Base-by-base conservation (phyloP, 1,140 invertebrate species). In the Drosophila aff. region DNA sequence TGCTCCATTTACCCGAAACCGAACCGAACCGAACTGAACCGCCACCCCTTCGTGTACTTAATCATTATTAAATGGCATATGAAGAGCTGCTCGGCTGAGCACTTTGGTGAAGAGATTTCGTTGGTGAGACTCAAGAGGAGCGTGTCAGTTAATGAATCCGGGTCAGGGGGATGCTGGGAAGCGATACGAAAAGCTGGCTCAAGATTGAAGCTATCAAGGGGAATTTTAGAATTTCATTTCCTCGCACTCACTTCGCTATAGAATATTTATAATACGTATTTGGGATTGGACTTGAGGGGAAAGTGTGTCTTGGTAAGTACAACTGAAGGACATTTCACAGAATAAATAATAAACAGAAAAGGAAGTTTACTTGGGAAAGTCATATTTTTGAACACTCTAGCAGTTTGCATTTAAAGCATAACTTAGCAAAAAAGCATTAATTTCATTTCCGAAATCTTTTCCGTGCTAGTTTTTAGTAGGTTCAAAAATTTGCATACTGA, bases 21-120 rank as follows among this genome's bases (percentile, higher is more conserved):
- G 10, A 38, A 53, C 8, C 52, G 18, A 38, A 46, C 46, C 46
- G 59, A n/a, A n/a, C n/a, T n/a, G n/a, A 50, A 16, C 8, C 36
- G 11, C 40, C 49, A 13, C 46, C 28, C 28, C 46, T 68, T 50
- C 53, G 21, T 61, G 55, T 52, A 50, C 71, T 74, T 74, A 74
- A 74, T 74, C 71, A 74, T 73, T 74, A 74, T 74, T 73, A 73
- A 74, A 74, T 73, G 68, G 55, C 71, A 73, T 73, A 61, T 61
- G 68, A 61, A 52, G 53, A 43, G 68, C n/a, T n/a, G n/a, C 69
- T 44, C 38, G 67, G 38, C 57, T 38, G 68, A 73, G 59, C 68
- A 73, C 55, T 74, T 73, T 52, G 40, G 38, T 61, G 31, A 23
- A 44, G 53, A 49, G 40, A 72, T 49, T 71, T 71, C 60, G 38